Evolutionary conservation across 2,113 vertebrate genomes (phyloP), one percentile per base, ranked within the genome.

Genomic region (Anarhynchus alexandrinus): DNA sequence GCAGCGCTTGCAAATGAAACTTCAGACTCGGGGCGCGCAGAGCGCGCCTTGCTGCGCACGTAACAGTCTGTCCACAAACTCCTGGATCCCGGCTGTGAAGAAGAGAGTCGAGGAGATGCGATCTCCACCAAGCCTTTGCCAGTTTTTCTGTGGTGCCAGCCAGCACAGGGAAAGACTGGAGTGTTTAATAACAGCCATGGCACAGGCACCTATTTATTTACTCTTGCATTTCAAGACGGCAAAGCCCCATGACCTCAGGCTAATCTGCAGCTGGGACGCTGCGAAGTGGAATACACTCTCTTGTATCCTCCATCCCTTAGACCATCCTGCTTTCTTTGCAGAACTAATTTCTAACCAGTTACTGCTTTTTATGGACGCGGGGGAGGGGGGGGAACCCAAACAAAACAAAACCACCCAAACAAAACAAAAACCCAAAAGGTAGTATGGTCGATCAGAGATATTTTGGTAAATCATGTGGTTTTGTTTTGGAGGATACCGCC

Each of bases 341-440:
- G 71, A 81, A 54, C 26, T 79, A 22, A 21, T 49, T 88, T 96
- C 91, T 84, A 93, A 73, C 21, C 42, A 85, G 21, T 47, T 88
- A 19, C 26, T 80, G 16, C 22, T 77, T 82, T 66, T 79, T 47
- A 34, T 40, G n/a, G n/a, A n/a, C n/a, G 26, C 8, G 27, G 40
- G 36, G 36, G n/a, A 4, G 5, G 14, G 40, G 40, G 40, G 40
- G 40, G 40, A 11, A n/a, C n/a, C 40, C 40, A 40, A 40, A 40
- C 40, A 40, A 16, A 1, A 1, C 15, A 32, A 15, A 23, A 32
- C 6, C 5, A 2, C 19, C 19, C 6, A 15, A 38, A 78, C 9
- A 30, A 17, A 59, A 82, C 22, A 51, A 66, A 83, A 26, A 7
- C 4, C 6, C 29, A 6, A 66, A 89, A 82, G 6, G 19, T 47